Evolutionary conservation across 2,888 invertebrate genomes (phyloP).

Genomic region (Papilio protenor): DNA sequence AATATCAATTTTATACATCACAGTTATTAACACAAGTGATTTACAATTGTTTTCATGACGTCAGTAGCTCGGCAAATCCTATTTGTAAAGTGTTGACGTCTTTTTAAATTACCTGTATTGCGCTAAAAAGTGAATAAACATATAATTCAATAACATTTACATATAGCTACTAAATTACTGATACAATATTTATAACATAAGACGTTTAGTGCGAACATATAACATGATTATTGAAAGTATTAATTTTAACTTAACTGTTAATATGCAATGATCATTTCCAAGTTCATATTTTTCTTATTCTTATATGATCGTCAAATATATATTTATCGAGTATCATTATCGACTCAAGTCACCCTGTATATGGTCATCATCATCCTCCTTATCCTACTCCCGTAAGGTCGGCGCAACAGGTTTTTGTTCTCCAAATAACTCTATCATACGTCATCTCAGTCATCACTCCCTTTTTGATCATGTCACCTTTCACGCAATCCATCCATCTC

Average conservation of each 20-base stretch:
- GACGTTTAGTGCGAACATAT: background rate
- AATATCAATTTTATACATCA: too few species aligned
- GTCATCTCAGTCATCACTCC: too few species aligned
- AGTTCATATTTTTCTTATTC: background rate
- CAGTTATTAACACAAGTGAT: too few species aligned
- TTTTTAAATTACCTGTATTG: background rate
- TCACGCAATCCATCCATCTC: too few species aligned
- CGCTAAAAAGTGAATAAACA: background rate
- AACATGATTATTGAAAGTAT: background rate
- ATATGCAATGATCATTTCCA: background rate
- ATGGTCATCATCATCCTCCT: too few species aligned
- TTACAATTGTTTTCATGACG: background rate
- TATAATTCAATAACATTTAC: background rate
- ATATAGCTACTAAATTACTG: background rate
- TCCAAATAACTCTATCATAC: too few species aligned
- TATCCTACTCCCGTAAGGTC: too few species aligned
- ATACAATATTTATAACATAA: background rate
- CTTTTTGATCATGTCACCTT: too few species aligned
- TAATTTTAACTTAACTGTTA: background rate
- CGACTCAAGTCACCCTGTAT: too few species aligned
- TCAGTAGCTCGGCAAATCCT: background rate
- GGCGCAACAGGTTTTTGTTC: too few species aligned
- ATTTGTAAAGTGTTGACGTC: background rate
- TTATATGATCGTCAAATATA: too few species aligned
- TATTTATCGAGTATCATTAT: too few species aligned